Evolutionary conservation across 2,113 vertebrate genomes (phyloP).

Genomic region (Aramus guarauna): DNA sequence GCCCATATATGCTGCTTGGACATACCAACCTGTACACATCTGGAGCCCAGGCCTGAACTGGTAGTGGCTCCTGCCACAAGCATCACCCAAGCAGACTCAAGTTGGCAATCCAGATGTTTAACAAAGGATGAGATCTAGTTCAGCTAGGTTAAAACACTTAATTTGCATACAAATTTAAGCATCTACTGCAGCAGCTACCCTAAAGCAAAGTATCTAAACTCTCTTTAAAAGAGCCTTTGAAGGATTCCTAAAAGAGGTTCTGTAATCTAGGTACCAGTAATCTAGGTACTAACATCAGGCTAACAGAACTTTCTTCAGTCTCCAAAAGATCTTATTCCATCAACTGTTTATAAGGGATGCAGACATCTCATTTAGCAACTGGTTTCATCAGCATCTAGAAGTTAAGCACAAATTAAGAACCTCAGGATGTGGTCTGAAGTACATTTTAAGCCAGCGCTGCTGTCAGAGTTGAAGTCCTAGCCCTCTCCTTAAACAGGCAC

Average conservation of each 20-base stretch:
- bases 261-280: neutral
- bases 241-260: neutral
- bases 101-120: neutral
- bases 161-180: neutral
- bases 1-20: neutral
- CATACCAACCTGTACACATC: neutral
- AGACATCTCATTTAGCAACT: neutral
- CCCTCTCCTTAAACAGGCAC: neutral
- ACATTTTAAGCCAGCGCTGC: neutral
- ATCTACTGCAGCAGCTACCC: neutral
- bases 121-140: neutral
- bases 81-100: neutral
- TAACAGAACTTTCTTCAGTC: neutral
- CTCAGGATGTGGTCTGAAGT: neutral
- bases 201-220: neutral
- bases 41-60: neutral
- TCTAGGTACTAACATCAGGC: neutral
- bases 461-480: neutral
- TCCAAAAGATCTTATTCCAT: neutral
- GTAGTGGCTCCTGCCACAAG: neutral
- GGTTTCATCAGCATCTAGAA: neutral
- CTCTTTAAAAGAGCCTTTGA: neutral
- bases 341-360: neutral
- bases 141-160: neutral
- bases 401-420: neutral